A percentile compares a stretch with the other conserved stretches of the same genome.
Conservation (phyloP, 2,888 invertebrate species). For the Altica lythri region DNA sequence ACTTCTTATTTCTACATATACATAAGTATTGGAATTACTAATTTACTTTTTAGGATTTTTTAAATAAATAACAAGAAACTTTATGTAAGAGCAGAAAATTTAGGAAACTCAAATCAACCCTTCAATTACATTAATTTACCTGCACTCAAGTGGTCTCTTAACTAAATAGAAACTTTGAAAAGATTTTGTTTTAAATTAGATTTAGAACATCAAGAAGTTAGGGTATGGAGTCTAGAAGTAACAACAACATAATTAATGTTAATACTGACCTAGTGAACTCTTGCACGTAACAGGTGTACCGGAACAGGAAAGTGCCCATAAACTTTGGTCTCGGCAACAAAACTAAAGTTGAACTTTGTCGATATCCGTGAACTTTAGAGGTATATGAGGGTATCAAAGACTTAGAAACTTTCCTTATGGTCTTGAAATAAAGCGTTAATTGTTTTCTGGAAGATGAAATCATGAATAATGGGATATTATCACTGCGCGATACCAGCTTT, state of each 20-base stretch:
- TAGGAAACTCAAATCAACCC: too few relatives aligned
- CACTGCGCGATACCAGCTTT: too few relatives aligned
- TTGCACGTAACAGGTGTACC: constrained; percentile 7
- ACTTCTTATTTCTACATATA: too few relatives aligned
- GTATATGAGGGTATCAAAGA: constrained; percentile 4
- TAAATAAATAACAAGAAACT: too few relatives aligned
- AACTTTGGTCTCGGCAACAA: constrained; percentile 5
- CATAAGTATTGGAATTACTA: too few relatives aligned
- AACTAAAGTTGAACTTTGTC: constrained; percentile 6
- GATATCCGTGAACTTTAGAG: constrained; percentile 9
- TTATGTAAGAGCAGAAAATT: too few relatives aligned
- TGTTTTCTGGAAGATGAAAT: background rate
- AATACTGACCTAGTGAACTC: constrained; percentile 7
- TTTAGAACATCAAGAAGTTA: too few relatives aligned
- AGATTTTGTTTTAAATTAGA: constrained; percentile 10
- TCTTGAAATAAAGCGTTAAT: constrained; percentile 1
- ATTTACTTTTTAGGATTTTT: too few relatives aligned
- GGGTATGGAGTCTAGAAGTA: too few relatives aligned
- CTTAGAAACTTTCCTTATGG: constrained; percentile 4
- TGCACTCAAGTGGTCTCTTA: too few relatives aligned
- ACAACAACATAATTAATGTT: constrained; percentile 7
- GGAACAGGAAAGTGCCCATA: constrained; percentile 9
- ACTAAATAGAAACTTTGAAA: background rate
- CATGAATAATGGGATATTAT: background rate
- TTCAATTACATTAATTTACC: too few relatives aligned